Evolutionary conservation across 2,113 vertebrate genomes (phyloP).

Genomic region (Machaerirhynchus nigripectus): DNA sequence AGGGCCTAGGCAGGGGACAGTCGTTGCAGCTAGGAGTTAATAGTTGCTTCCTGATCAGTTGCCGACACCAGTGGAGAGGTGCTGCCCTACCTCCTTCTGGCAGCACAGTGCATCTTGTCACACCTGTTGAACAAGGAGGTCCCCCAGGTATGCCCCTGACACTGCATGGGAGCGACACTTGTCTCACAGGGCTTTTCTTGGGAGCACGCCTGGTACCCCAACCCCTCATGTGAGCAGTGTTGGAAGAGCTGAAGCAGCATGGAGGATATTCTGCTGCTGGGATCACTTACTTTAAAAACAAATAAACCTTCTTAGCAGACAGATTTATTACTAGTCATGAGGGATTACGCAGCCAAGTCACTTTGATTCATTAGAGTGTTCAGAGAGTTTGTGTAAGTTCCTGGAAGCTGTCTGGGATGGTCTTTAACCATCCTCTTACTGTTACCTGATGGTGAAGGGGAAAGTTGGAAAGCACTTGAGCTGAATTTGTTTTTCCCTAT

Average conservation of each 20-base stretch:
- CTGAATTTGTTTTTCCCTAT: slow-evolving; percentile 31
- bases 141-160: not conserved
- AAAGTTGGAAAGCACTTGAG: slow-evolving; percentile 27
- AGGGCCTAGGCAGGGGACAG: not conserved
- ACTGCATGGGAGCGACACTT: rapidly evolving
- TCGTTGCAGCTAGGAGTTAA: not conserved
- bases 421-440: not conserved
- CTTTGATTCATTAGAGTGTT: slow-evolving; percentile 30
- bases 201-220: not conserved
- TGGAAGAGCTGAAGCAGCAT: not conserved
- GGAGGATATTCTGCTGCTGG: not conserved
- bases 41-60: not conserved
- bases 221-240: rapidly evolving
- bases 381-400: slow-evolving; percentile 12
- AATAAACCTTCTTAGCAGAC: slow-evolving; percentile 1
- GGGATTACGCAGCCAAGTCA: not conserved
- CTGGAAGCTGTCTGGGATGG: slow-evolving; percentile 16
- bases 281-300: slow-evolving; percentile 14
- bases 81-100: not conserved
- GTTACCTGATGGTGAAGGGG: slow-evolving; percentile 12
- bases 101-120: not conserved
- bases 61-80: rapidly evolving
- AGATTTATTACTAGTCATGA: slow-evolving; percentile 15
- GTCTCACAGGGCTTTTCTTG: not conserved
- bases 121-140: not conserved